Conservation (phyloP, 2,888 invertebrate species). For the Patella depressa region DNA sequence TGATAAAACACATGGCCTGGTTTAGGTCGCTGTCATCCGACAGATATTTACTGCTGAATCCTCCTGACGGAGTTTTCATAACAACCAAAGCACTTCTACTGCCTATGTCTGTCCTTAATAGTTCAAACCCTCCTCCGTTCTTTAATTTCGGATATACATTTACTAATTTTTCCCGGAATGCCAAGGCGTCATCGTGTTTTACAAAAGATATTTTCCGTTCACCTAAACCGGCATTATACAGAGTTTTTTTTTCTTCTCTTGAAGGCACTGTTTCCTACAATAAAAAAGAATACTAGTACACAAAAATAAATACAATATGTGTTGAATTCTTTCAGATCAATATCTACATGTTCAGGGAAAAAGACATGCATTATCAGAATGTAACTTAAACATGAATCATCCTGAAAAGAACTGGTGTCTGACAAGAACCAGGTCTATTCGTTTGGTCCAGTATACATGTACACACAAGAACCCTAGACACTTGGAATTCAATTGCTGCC, state of each 20-base stretch:
- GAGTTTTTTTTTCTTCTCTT: not conserved
- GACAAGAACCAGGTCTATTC: too few species aligned
- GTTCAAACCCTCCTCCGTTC: not conserved
- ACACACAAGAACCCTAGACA: too few species aligned
- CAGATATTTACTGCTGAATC: not conserved
- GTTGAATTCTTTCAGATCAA: too few species aligned
- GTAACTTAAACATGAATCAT: too few species aligned
- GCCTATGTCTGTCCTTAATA: not conserved
- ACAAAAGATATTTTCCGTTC: not conserved
- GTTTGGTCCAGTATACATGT: too few species aligned
- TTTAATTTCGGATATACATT: not conserved
- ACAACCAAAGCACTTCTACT: not conserved
- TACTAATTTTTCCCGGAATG: not conserved
- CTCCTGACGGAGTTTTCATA: not conserved
- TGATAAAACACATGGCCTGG: slow-evolving; percentile 3
- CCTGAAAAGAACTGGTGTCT: too few species aligned
- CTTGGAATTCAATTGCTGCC: too few species aligned
- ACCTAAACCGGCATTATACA: not conserved
- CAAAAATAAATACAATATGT: too few species aligned
- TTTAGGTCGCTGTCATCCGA: slow-evolving; percentile 8
- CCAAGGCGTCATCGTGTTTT: not conserved
- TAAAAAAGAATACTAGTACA: not conserved
- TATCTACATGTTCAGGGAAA: too few species aligned
- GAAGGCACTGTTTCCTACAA: not conserved
- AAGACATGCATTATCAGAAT: too few species aligned